Evolutionary conservation across 2,113 vertebrate genomes (phyloP).

Genomic region (Hassar affinis): DNA sequence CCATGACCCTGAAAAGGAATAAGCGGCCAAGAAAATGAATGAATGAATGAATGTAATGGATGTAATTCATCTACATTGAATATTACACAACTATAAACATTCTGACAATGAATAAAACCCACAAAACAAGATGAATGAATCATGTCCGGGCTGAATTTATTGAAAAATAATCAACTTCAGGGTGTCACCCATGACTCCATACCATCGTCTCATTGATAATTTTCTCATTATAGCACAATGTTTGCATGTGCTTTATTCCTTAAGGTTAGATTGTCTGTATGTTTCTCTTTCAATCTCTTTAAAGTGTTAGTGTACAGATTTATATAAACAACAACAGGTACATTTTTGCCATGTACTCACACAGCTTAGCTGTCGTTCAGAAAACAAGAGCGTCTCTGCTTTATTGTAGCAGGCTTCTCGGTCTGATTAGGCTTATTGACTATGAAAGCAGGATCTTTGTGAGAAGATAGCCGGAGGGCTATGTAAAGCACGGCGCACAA

Average conservation of each 20-base stretch:
- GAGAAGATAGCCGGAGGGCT: constrained; percentile 27
- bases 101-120: too few relatives aligned
- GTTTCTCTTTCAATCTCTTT: not conserved
- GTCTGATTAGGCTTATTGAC: constrained; percentile 17
- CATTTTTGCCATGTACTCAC: too few relatives aligned
- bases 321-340: not conserved
- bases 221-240: not conserved
- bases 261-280: not conserved
- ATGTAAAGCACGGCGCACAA: not conserved
- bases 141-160: not conserved
- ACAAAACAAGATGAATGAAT: not conserved
- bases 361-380: not conserved
- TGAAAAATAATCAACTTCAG: not conserved
- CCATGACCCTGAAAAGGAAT: too few relatives aligned
- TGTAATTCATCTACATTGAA: too few relatives aligned
- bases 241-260: not conserved
- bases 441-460: constrained; percentile 14
- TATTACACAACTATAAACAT: not conserved
- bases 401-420: constrained; percentile 48
- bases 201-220: not conserved
- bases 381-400: constrained; percentile 48
- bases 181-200: not conserved
- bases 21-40: too few relatives aligned
- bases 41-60: too few relatives aligned
- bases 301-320: not conserved